A percentile compares a stretch with the other conserved stretches of the same genome.
Conservation (phyloP, 2,888 invertebrate genomes). For the Eumerus sabulonum region DNA sequence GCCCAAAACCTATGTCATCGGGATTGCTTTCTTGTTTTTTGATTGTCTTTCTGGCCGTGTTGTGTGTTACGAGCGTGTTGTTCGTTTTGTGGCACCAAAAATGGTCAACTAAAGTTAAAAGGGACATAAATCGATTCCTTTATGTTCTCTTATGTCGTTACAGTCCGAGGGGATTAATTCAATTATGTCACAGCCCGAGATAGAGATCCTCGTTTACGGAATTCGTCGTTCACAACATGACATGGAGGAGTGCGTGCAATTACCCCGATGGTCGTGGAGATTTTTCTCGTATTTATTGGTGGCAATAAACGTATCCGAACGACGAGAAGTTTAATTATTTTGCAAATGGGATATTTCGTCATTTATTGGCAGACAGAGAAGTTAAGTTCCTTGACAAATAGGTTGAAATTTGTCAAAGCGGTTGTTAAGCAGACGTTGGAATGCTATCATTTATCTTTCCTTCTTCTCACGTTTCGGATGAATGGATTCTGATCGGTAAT, state of each 20-base stretch:
- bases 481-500: too few species aligned
- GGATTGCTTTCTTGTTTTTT: neutral
- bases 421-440: too few species aligned
- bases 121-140: conserved; percentile 47
- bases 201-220: conserved; percentile 11
- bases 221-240: too few species aligned
- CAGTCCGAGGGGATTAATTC: conserved; percentile 58
- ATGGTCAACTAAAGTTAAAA: conserved; percentile 52
- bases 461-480: too few species aligned
- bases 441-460: too few species aligned
- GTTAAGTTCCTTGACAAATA: too few species aligned
- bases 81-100: conserved; percentile 29
- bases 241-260: too few species aligned
- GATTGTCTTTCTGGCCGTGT: too few species aligned
- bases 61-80: neutral
- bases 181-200: conserved; percentile 50
- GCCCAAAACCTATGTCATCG: conserved; percentile 15
- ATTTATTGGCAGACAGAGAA: neutral
- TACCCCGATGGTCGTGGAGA: conserved; percentile 7
- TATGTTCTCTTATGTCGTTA: conserved; percentile 34
- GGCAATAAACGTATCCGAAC: conserved; percentile 45
- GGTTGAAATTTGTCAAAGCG: too few species aligned
- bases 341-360: conserved; percentile 15
- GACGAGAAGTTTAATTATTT: conserved; percentile 40
- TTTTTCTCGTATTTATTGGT: conserved; percentile 53